A percentile compares a stretch with the other conserved stretches of the same genome.
Conservation (phyloP, 2,888 invertebrate genomes). For the Epirrhoe tristata region DNA sequence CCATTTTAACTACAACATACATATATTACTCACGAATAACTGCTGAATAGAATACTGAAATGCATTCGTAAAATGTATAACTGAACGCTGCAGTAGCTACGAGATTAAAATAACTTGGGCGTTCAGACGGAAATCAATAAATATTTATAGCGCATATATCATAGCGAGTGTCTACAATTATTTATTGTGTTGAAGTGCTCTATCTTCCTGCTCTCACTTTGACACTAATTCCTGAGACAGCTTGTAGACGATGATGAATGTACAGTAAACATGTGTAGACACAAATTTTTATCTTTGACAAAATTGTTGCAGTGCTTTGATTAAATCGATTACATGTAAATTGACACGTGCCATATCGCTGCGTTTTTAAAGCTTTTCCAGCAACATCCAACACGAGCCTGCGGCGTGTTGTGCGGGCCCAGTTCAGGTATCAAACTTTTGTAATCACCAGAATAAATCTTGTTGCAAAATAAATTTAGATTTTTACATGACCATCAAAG, state of each 20-base stretch:
- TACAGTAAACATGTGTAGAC: constrained; percentile 16
- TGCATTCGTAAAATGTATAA: constrained; percentile 4
- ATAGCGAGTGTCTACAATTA: constrained; percentile 18
- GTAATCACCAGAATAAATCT: constrained; percentile 22
- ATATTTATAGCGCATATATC: constrained; percentile 6
- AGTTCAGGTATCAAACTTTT: constrained; percentile 23
- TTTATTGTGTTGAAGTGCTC: constrained; percentile 24
- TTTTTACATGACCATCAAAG: not conserved
- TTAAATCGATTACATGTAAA: constrained; percentile 1
- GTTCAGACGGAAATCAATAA: constrained; percentile 2
- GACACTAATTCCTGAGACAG: constrained; percentile 31
- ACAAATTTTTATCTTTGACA: constrained; percentile 1
- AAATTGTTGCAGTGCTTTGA: not conserved
- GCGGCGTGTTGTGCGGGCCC: constrained; percentile 24
- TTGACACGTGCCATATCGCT: constrained; percentile 5
- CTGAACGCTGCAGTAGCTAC: constrained; percentile 13
- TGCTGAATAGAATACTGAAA: constrained; percentile 16
- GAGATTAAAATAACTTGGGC: not conserved
- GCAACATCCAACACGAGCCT: constrained; percentile 15
- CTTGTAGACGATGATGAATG: constrained; percentile 22
- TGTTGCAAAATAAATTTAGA: constrained; percentile 8
- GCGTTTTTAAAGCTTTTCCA: constrained; percentile 23
- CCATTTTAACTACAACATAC: constrained; percentile 48
- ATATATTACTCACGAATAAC: constrained; percentile 43
- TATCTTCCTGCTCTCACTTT: constrained; percentile 24